These are phyloP conservation scores for Phaonia tiefii DNA, from an alignment of 2,888 invertebrate species.

Conservation along the genomic window DNA sequence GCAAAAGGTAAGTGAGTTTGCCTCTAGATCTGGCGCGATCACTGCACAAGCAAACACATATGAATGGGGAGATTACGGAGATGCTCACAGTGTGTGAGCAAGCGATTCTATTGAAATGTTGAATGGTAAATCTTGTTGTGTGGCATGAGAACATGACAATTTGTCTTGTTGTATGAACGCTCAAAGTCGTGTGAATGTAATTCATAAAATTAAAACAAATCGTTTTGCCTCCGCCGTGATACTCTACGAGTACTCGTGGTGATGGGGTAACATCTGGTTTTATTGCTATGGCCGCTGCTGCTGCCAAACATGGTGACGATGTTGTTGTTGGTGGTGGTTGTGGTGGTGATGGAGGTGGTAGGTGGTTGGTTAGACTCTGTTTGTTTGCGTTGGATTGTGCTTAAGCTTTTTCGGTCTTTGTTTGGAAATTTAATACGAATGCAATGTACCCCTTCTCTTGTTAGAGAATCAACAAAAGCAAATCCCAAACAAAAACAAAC, in stretches of 20 bases:
- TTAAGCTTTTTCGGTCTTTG: slow-evolving; percentile 44
- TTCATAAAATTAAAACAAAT: slow-evolving; percentile 31
- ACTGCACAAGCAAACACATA: too few species aligned
- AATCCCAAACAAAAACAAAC: slow-evolving; percentile 53
- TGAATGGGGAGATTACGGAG: too few species aligned
- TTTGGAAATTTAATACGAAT: slow-evolving; percentile 46
- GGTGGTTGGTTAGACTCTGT: slow-evolving; percentile 18
- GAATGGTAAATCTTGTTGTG: background rate
- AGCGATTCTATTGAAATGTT: too few species aligned
- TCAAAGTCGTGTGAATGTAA: slow-evolving; percentile 29
- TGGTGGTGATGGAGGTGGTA: background rate
- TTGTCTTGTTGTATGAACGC: slow-evolving; percentile 15
- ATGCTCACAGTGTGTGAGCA: too few species aligned
- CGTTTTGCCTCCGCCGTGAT: background rate
- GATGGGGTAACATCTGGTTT: slow-evolving; percentile 55
- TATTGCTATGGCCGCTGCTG: too few species aligned
- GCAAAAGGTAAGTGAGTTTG: background rate
- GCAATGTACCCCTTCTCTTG: slow-evolving; percentile 12
- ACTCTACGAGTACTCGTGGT: background rate
- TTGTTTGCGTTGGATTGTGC: slow-evolving; percentile 52
- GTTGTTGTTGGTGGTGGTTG: slow-evolving; percentile 30
- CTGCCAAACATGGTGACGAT: background rate
- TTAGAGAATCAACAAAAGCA: slow-evolving; percentile 54
- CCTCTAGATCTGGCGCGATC: too few species aligned
- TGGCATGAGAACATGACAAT: slow-evolving; percentile 31